These are phyloP conservation scores for Marronus borbonicus DNA, from an alignment of 2,888 invertebrate species.

Conservation along the genomic window DNA sequence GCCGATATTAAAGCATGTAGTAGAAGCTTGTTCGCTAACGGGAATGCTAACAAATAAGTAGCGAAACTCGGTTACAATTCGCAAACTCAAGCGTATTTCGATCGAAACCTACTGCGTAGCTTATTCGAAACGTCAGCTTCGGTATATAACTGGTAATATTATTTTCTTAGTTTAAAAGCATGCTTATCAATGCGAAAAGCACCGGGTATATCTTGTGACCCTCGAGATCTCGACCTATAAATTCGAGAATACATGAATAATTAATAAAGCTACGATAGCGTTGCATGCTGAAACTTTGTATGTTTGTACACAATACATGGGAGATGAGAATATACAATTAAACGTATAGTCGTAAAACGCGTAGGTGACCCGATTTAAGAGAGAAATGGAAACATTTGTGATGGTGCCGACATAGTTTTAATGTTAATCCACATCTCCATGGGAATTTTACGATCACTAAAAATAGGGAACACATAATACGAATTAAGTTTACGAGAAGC, in stretches of 20 bases:
- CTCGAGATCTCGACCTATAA: slow-evolving; percentile 6
- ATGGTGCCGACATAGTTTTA: slow-evolving; percentile 19
- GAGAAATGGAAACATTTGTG: background rate
- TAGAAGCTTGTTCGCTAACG: background rate
- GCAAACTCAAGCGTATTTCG: background rate
- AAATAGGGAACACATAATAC: slow-evolving; percentile 13
- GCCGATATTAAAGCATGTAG: too few species aligned
- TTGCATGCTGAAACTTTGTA: background rate
- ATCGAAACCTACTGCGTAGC: too few species aligned
- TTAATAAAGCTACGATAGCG: background rate
- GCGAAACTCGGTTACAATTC: background rate
- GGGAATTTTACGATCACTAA: slow-evolving; percentile 26
- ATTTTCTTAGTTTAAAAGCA: slow-evolving; percentile 9
- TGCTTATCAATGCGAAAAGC: background rate
- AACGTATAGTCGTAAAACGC: background rate
- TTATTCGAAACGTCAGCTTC: slow-evolving; percentile 1
- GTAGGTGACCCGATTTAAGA: background rate
- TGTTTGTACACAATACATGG: background rate
- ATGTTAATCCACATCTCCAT: slow-evolving; percentile 1
- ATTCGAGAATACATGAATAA: background rate
- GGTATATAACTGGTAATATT: background rate
- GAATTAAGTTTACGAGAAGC: slow-evolving; percentile 29
- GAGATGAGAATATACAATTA: background rate
- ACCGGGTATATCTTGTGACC: background rate
- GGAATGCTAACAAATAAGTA: background rate